Base-by-base conservation (phyloP, 2,113 vertebrate species). In the Cairina moschata region DNA sequence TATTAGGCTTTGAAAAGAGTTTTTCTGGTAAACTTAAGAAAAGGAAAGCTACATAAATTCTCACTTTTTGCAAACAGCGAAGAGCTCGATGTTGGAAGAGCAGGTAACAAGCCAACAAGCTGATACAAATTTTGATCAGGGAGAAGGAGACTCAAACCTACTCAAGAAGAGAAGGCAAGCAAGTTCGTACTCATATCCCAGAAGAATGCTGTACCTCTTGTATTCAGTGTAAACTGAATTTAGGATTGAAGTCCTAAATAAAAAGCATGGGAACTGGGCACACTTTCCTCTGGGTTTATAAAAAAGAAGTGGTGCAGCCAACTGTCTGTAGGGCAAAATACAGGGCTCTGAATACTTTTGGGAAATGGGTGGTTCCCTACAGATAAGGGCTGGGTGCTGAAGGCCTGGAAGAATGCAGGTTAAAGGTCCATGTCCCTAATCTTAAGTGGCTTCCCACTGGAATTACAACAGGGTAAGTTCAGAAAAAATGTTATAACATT, bases 101-200 rank as follows among this genome's bases (percentile, higher is more conserved):
- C 6, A 66, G 26, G 17, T 58, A 88, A 60, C 7, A 83, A 72
- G 52, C 6, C 56, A 88, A 60, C 5, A 80, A 68, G 56, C 6
- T 0, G 0, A 58, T 34, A 6, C 54, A 88, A 65, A 69, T 9
- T 58, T 83, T 72, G 87, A 9, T 9, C 4, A 1, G 13, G 40
- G 22, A 87, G 26, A 69, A 77, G 17, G 62, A 80, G 17, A 54
- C 54, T 71, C n/a, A 62, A 63, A 79, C 69, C 31, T 90, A 2
- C 77, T 80, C 17, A 79, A 62, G 52, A 46, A 91, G 67, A 50
- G 63, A 55, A 52, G 17, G 21, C 68, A 58, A 62, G 3, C 0
- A 1, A 80, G 26, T 11, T 29, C 1, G 0, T 44, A 15, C 14
- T 82, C 34, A 46, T 36, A 62, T 13, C 6, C 16, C 31, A 28